phyloP scores from a whole-genome alignment of 2,888 invertebrate genomes.

The Pediacus dermestoides region DNA sequence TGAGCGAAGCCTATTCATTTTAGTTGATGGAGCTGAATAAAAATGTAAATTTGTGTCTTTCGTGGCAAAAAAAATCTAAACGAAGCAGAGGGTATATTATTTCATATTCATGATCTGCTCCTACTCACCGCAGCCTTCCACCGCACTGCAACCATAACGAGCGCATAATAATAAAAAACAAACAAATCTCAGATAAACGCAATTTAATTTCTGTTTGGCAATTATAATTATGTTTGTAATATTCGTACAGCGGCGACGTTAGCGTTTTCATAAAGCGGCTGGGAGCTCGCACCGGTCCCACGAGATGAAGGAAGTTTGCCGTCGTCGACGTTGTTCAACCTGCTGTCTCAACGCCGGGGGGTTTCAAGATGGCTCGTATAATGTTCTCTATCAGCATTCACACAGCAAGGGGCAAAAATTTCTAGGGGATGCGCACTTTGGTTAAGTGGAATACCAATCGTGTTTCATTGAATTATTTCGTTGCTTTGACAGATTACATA shows the following conservation, averaged over 20 bases:
- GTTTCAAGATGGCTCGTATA: conserved; percentile 4
- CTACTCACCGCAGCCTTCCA: too few species aligned
- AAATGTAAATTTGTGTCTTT: conserved; percentile 2
- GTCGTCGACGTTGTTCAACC: conserved; percentile 22
- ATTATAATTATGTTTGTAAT: conserved; percentile 31
- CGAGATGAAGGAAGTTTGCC: conserved; percentile 19
- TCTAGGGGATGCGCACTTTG: conserved; percentile 12
- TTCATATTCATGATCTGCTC: conserved; percentile 1
- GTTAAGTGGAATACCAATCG: conserved; percentile 1
- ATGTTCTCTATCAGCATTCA: conserved; percentile 1
- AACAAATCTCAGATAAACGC: conserved; percentile 14
- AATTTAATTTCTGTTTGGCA: conserved; percentile 25
- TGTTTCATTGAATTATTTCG: not conserved
- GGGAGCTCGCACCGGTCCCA: conserved; percentile 16
- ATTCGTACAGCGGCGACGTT: conserved; percentile 23
- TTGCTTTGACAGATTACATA: too few species aligned
- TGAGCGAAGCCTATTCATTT: conserved; percentile 1
- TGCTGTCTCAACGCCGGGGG: conserved; percentile 22
- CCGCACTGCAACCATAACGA: too few species aligned
- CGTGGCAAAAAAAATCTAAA: not conserved
- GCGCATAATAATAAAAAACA: conserved; percentile 13
- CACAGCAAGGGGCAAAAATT: conserved; percentile 9
- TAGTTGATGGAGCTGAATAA: not conserved
- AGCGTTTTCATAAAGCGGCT: conserved; percentile 21
- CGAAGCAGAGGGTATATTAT: not conserved